Conservation (phyloP, 2,113 vertebrate species). For the Microcebus tavaratra region DNA sequence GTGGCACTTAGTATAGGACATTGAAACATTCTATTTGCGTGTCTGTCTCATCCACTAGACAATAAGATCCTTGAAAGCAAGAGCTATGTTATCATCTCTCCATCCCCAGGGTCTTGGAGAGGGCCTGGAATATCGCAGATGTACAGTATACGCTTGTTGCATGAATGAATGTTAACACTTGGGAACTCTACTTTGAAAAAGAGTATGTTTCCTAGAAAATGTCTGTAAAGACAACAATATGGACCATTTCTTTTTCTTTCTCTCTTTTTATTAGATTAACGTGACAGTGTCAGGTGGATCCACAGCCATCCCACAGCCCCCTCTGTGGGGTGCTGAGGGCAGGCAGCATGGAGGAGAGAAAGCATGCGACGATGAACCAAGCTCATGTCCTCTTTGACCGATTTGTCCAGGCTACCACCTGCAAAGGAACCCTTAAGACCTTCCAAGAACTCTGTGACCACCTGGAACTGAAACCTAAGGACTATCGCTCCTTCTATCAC, state of each 20-base stretch:
- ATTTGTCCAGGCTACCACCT: conserved; percentile 97
- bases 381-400: conserved; percentile 95
- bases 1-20: not conserved
- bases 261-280: conserved; percentile 78
- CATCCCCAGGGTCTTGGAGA: not conserved
- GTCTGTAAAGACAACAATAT: not conserved
- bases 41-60: not conserved
- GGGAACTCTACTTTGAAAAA: not conserved
- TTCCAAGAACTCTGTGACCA: conserved; percentile 98
- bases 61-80: not conserved
- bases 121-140: not conserved
- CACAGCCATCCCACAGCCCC: not conserved
- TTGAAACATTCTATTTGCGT: not conserved
- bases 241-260: conserved; percentile 34
- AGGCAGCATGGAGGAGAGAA: conserved; percentile 86
- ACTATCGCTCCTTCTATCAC: conserved; percentile 96
- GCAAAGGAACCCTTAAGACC: conserved; percentile 95
- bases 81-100: not conserved
- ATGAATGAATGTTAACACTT: not conserved
- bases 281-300: conserved; percentile 74
- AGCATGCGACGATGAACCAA: conserved; percentile 86
- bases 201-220: not conserved
- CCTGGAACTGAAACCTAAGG: conserved; percentile 93
- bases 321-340: conserved; percentile 43
- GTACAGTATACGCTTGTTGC: not conserved